These are phyloP conservation scores for Heliconius hewitsoni DNA, from an alignment of 1,140 invertebrate genomes.

Conservation along the genomic window DNA sequence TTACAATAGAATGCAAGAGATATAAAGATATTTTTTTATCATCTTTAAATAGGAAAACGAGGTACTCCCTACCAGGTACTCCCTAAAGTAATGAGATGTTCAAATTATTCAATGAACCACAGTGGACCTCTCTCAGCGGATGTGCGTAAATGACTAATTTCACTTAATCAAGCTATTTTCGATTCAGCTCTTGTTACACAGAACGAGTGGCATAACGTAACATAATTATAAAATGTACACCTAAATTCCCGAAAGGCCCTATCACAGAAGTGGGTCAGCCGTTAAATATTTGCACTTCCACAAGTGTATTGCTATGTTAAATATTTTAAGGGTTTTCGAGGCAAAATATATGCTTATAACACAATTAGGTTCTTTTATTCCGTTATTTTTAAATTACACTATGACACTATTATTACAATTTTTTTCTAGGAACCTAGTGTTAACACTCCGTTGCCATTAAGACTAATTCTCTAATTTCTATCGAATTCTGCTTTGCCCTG, in stretches of 20 bases:
- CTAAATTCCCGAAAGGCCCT: constrained; percentile 20
- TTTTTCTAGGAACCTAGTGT: neutral
- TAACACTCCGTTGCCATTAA: neutral
- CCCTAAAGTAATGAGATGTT: no score
- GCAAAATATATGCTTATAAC: constrained; percentile 7
- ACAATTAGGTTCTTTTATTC: constrained; percentile 1
- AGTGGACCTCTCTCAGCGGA: neutral
- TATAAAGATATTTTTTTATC: no score
- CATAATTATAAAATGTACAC: constrained; percentile 24
- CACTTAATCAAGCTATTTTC: constrained; percentile 8
- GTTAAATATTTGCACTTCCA: constrained; percentile 28
- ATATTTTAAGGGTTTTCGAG: constrained; percentile 12
- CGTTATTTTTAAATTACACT: neutral
- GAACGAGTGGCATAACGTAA: constrained; percentile 14
- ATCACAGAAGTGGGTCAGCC: constrained; percentile 24
- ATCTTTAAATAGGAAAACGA: no score
- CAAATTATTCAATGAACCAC: neutral
- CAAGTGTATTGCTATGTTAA: constrained; percentile 23
- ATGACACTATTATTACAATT: neutral
- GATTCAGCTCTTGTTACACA: constrained; percentile 14
- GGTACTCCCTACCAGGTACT: no score
- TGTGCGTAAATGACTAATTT: constrained; percentile 1
- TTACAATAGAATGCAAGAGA: no score
- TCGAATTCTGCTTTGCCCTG: neutral
- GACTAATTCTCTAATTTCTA: no score